Evolutionary conservation across 1,140 invertebrate genomes (phyloP).

Genomic region (Wiebesia pumilae): DNA sequence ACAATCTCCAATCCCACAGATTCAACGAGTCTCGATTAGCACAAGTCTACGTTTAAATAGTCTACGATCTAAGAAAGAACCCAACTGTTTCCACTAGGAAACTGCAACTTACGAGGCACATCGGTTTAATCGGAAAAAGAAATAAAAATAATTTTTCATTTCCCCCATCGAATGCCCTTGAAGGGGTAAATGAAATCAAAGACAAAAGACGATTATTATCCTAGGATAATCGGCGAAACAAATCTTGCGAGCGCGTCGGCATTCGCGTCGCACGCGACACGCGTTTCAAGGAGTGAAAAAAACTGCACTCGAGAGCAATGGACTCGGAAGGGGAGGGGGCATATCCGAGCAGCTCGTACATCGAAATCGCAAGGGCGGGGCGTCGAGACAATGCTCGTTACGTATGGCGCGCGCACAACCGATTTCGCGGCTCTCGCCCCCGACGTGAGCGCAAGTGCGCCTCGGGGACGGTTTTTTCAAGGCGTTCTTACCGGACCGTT

Average conservation of each 20-base stretch:
- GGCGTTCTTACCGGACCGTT: no score
- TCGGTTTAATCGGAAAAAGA: no score
- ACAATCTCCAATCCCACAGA: no score
- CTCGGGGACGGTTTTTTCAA: no score
- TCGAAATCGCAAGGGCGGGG: conserved; percentile 38
- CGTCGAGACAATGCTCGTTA: conserved; percentile 25
- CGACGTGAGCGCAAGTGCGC: not conserved
- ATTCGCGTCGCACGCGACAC: not conserved
- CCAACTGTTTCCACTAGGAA: no score
- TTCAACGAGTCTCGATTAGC: no score
- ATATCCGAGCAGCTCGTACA: not conserved
- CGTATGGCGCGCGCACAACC: no score
- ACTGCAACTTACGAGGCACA: no score
- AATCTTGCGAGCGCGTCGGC: not conserved
- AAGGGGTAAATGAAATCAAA: not conserved
- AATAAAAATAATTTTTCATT: no score
- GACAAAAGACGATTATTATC: not conserved
- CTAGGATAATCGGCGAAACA: no score
- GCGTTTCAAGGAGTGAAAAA: not conserved
- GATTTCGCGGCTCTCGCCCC: not conserved
- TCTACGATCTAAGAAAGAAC: no score
- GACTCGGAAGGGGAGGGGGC: not conserved
- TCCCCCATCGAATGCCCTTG: not conserved
- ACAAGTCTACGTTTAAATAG: no score
- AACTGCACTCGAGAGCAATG: not conserved